Evolutionary conservation across 1,140 invertebrate species (phyloP), one percentile per base, ranked within the genome.

Genomic region (Meloidogyne hapla): DNA sequence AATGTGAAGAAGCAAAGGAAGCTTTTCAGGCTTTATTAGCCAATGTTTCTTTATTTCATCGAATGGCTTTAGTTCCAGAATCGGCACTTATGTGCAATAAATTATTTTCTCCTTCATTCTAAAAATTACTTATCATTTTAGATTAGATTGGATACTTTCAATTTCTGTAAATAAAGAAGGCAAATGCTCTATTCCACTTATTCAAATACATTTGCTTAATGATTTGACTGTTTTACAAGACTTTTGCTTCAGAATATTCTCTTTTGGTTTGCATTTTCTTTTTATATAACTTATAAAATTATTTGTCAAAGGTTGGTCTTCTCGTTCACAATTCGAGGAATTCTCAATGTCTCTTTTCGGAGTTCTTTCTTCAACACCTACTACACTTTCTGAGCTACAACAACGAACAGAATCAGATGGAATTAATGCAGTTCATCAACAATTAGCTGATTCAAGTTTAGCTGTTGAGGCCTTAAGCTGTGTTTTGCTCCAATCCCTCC

Each of bases 341-440:
- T 74, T 63, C 26, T 81, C 80, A 74, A 83, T 81, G 82, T 83
- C 80, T 33, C n/a, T 81, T n/a, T 81, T 81, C 33, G 80, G 80
- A 10, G 82, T 81, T 12, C 56, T 81, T 23, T 81, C 78, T 48
- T 81, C 81, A 23, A 81, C 80, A 21, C 80, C 80, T n/a, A 81
- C 68, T 15, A 68, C 48, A 38, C 40, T 56, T 21, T 12, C 10
- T 18, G 76, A 77, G 38, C 48, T 77, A 28, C 71, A 73, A 2
- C 71, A 73, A 23, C 23, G 48, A 40, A 64, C 56, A 1, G 61
- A 61, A 21, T 28, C 71, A 33, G 56, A 63, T 8, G 61, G 56
- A 15, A 56, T 63, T 21, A 38, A 61, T 33, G 26, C 40, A 28
- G 74, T 40, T 15, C 38, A 67, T 26, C 79, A 81, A 26, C 80